Base-by-base conservation (phyloP, 2,888 invertebrate genomes). In the Frankliniella fusca region DNA sequence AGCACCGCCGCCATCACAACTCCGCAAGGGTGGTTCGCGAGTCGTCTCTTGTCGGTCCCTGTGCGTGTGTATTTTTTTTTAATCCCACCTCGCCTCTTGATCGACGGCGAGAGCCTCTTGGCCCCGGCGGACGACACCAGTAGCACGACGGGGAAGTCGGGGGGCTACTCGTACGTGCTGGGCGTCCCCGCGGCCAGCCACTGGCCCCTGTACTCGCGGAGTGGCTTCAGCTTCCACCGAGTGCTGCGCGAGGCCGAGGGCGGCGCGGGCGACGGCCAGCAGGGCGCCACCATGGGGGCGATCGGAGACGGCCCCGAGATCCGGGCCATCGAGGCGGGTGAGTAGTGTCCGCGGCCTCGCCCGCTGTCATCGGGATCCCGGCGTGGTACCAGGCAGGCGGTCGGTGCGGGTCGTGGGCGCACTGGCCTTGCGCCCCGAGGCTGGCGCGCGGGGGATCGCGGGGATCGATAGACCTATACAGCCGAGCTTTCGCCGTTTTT, bases 271-370 rank as follows among this genome's bases (percentile, higher is more conserved):
- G 28, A 80, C 48, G 28, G n/a, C 54, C 80, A 27, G 80, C 8
- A 8, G 20, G 10, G 48, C 81, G 50, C 8, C 23, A 27, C 70
- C 70, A 76, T 76, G 70, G 70, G 70, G 70, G 70, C 27, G 23
- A 23, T 84, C 85, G 90, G 90, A 84, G 92, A 92, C 84, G 92
- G 91, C 79, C 91, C 91, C 0, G 89, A 91, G 85, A 91, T 92
- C 85, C 88, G 90, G 83, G 91, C 91, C 76, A 89, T 92, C 83
- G 89, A 91, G 84, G 89, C 87, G 85, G 89, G 90, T 90, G 86
- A 88, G 88, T 86, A n/a, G 10, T 12, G 12, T 12, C 23, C 23
- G 18, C 11, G 54, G 18, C 54, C 54, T 54, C 18, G 11, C 70
- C n/a, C 23, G 70, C n/a, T 11, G n/a, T n/a, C 65, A 65, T 23